Evolutionary conservation across 53 echinoderm and acorn worm genomes (phyloP), one percentile per base, ranked within the genome.

Genomic region (Holothuria leucospilota): DNA sequence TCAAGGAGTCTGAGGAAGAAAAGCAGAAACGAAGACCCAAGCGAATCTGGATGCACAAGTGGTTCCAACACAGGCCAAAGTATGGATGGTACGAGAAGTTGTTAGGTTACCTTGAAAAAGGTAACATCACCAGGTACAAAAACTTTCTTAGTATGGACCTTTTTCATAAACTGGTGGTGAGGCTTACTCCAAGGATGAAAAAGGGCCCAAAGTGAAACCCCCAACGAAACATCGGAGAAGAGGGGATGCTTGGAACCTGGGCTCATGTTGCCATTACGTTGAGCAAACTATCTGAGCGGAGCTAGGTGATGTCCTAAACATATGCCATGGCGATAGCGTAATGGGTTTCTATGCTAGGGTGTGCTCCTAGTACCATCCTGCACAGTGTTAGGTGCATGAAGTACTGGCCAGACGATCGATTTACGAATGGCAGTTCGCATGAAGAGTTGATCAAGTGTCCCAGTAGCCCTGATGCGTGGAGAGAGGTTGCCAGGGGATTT

Each of bases 141-240:
- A 77, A 86, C 78, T 86, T 86, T 62, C 62, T 42, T 40, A 75
- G 86, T n/a, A 29, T 86, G 75, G 87, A 51, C 61, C 65, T 41
- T 59, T 87, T 87, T 41, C 62, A 81, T 18, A 46, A 87, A 56
- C 15, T 81, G 23, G 51, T 87, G 18, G 25, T 59, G 15, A 78
- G 69, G 13, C 21, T 87, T 21, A 81, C 40, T 39, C 87, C 87
- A 38, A 60, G 81, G 42, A 79, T 87, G 20, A 28, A 80, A 38
- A 87, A n/a, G n/a, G n/a, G n/a, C n/a, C n/a, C n/a, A n/a, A n/a
- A n/a, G n/a, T n/a, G n/a, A n/a, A n/a, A n/a, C n/a, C n/a, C n/a
- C n/a, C n/a, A 87, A 66, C 59, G 63, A 25, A 51, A 87, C 68
- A 87, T n/a, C 87, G 24, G 26, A 60, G 23, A 24, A 60, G 12